phyloP scores from a whole-genome alignment of 1,140 invertebrate genomes.

The Calephelis virginiensis region DNA sequence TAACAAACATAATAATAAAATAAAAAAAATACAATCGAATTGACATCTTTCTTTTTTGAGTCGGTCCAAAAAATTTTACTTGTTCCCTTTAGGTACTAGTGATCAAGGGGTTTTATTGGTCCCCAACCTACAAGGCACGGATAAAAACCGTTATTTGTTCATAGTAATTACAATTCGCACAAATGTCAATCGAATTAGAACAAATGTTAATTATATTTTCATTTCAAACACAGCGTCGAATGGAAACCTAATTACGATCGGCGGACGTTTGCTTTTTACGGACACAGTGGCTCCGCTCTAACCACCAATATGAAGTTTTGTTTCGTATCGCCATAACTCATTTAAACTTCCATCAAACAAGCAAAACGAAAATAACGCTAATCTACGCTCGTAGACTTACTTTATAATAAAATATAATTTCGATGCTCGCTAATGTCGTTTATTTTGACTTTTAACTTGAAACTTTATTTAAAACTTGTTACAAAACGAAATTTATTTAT shows the following conservation, averaged over 20 bases:
- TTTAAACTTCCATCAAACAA: no score
- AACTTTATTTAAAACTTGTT: no score
- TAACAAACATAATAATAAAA: no score
- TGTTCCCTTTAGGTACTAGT: not conserved
- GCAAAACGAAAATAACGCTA: no score
- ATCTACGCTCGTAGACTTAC: no score
- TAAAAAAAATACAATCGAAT: no score
- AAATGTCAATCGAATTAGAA: constrained; percentile 2
- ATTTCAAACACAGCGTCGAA: not conserved
- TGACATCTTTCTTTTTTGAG: no score
- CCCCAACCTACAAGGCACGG: not conserved
- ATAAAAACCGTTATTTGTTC: constrained; percentile 6
- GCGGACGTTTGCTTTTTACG: not conserved
- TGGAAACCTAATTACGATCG: constrained; percentile 5
- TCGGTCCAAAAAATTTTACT: not conserved
- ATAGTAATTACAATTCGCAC: not conserved
- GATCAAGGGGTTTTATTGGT: not conserved
- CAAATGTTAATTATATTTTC: constrained; percentile 7
- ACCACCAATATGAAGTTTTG: not conserved
- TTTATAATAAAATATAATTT: no score
- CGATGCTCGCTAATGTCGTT: no score
- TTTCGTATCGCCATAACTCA: no score
- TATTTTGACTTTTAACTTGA: no score
- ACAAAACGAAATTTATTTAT: no score
- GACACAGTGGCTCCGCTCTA: not conserved